Conservation (phyloP, 2,888 invertebrate genomes). For the Microchrysa polita region DNA sequence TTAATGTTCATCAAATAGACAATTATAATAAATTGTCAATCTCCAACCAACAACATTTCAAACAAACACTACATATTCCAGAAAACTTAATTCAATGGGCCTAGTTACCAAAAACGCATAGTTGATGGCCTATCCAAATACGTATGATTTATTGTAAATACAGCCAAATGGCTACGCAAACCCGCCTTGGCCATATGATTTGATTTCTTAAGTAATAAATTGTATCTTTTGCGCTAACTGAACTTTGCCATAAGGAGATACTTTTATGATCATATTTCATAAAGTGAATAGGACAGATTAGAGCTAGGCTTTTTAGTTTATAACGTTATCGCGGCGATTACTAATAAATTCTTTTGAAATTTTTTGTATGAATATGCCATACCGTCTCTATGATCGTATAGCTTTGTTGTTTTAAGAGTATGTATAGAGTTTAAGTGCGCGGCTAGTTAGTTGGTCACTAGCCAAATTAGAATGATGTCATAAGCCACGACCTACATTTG, state of each 20-base stretch:
- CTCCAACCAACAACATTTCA: too few species aligned
- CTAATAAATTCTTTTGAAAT: neutral
- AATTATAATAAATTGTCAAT: too few species aligned
- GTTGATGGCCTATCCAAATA: neutral
- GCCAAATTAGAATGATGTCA: constrained; percentile 27
- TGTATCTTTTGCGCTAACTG: neutral
- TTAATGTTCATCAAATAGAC: too few species aligned
- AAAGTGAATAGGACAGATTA: neutral
- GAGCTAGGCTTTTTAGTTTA: too few species aligned
- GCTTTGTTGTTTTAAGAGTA: neutral
- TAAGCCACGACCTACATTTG: constrained; percentile 15
- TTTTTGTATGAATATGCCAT: neutral
- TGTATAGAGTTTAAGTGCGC: neutral
- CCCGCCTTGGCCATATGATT: neutral
- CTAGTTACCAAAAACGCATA: too few species aligned
- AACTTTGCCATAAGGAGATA: neutral
- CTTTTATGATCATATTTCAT: neutral
- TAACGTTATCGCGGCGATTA: neutral
- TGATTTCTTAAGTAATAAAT: neutral
- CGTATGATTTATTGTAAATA: constrained; percentile 1
- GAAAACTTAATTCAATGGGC: too few species aligned
- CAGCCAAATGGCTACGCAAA: neutral
- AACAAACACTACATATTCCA: too few species aligned
- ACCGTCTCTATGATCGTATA: neutral
- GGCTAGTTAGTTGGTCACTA: neutral